These are phyloP conservation scores for Hucho hucho DNA, from an alignment of 2,113 vertebrate species.

Conservation along the genomic window DNA sequence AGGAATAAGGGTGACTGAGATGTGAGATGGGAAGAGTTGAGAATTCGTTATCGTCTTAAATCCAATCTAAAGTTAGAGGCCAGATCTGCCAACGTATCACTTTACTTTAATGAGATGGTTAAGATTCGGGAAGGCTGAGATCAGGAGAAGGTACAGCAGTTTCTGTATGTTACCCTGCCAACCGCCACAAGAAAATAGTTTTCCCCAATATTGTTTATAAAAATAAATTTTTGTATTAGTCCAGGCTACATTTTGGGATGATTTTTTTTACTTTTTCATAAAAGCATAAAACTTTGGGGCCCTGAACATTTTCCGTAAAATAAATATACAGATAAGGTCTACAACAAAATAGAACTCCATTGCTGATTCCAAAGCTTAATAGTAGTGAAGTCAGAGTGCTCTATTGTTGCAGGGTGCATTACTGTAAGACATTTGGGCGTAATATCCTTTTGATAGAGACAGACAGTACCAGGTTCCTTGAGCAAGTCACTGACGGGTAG, in stretches of 20 bases:
- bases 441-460: conserved; percentile 40
- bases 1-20: conserved; percentile 9
- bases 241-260: no score
- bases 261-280: no score
- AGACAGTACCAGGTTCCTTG: conserved; percentile 34
- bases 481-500: conserved; percentile 58
- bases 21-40: conserved; percentile 28
- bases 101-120: conserved; percentile 19
- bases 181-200: background rate
- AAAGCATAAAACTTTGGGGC: no score
- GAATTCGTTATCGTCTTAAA: conserved; percentile 5
- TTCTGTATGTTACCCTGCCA: background rate
- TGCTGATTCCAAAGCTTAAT: background rate
- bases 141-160: background rate
- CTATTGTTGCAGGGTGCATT: background rate
- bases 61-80: background rate
- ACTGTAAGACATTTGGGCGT: conserved; percentile 34
- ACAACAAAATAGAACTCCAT: background rate
- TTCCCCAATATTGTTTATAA: background rate
- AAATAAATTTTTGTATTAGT: no score
- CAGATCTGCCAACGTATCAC: background rate
- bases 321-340: no score
- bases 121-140: background rate
- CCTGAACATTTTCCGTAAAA: no score
- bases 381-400: background rate